Conservation (phyloP, 2,888 invertebrate species). For the Tromatobia lineatoria region DNA sequence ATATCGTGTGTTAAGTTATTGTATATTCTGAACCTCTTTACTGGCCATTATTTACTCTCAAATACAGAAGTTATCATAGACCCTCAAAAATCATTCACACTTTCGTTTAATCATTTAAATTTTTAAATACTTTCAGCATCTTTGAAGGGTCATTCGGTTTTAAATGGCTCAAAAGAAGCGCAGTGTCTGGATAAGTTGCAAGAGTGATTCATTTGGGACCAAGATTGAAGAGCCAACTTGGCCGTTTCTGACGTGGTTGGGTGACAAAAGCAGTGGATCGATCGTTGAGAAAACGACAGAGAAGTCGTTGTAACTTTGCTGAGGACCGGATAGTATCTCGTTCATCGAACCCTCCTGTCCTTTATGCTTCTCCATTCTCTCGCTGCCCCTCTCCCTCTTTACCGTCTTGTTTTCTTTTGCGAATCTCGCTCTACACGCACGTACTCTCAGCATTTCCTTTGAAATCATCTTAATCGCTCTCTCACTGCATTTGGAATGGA, state of each 20-base stretch:
- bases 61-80: background rate
- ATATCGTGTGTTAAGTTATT: no score
- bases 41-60: background rate
- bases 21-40: background rate
- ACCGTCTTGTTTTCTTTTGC: constrained; percentile 33
- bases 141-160: background rate
- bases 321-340: background rate
- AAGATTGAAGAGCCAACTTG: constrained; percentile 21
- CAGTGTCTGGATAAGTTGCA: constrained; percentile 38
- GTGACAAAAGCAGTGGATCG: constrained; percentile 42
- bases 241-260: constrained; percentile 23
- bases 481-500: constrained; percentile 49
- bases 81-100: background rate
- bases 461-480: constrained; percentile 27
- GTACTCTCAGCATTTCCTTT: constrained; percentile 45
- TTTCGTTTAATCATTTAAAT: background rate
- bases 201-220: constrained; percentile 40
- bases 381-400: constrained; percentile 28
- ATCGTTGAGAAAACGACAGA: constrained; percentile 24
- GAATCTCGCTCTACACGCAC: constrained; percentile 22
- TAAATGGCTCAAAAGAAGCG: background rate
- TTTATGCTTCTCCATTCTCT: constrained; percentile 26
- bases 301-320: background rate
- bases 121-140: background rate
- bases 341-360: constrained; percentile 47